A percentile compares a stretch with the other conserved stretches of the same genome.
Evolutionary conservation across 2,113 vertebrate genomes (phyloP).

Genomic region (Antigone vipio): DNA sequence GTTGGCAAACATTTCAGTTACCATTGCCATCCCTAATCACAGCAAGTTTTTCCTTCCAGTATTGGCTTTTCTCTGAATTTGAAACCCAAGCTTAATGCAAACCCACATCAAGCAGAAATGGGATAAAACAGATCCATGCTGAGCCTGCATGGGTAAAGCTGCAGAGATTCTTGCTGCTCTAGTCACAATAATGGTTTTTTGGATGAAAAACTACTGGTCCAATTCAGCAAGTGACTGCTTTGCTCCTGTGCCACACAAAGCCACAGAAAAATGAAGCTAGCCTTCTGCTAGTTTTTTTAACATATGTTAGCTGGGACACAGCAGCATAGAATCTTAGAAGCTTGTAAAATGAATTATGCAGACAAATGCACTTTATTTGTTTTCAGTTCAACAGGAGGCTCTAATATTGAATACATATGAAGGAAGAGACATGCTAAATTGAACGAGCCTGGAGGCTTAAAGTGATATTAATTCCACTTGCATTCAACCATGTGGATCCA

Average conservation of each 20-base stretch:
- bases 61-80: conserved; percentile 15
- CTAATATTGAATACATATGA: conserved; percentile 58
- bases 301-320: not conserved
- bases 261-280: not conserved
- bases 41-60: conserved; percentile 1
- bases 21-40: not conserved
- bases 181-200: conserved; percentile 15
- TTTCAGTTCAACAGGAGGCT: conserved; percentile 37
- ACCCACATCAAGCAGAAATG: conserved; percentile 44
- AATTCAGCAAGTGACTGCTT: conserved; percentile 2
- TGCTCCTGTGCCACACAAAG: conserved; percentile 5
- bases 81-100: conserved; percentile 37
- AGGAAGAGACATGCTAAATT: conserved; percentile 35
- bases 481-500: conserved; percentile 50
- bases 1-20: not conserved
- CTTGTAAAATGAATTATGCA: conserved; percentile 50
- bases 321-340: conserved; percentile 2
- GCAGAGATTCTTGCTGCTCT: not conserved
- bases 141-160: not conserved
- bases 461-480: conserved; percentile 61
- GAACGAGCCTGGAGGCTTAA: conserved; percentile 37
- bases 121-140: conserved; percentile 8
- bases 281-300: not conserved
- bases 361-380: conserved; percentile 43
- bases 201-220: not conserved